phyloP scores from a whole-genome alignment of 2,888 invertebrate species.

The Dugesia japonica region DNA sequence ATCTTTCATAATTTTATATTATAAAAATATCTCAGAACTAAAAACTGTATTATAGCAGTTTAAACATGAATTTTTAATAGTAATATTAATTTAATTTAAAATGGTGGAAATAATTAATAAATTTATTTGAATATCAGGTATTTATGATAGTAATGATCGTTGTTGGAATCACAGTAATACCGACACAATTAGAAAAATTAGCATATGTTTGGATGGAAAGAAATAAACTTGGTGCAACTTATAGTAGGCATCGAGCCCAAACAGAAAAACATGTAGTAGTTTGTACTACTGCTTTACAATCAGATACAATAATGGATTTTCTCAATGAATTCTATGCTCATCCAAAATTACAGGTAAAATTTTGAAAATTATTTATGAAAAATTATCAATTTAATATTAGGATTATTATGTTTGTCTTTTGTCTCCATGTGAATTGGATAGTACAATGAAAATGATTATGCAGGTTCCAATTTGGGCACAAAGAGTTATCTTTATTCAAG shows the following conservation, averaged over 20 bases:
- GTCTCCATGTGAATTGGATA: constrained; percentile 89
- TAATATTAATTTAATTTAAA: too few species aligned
- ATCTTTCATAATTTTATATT: too few species aligned
- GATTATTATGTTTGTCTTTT: too few species aligned
- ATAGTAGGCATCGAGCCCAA: constrained; percentile 72
- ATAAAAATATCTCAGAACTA: too few species aligned
- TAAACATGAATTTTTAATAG: too few species aligned
- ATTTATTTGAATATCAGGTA: too few species aligned
- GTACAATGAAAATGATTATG: constrained; percentile 90
- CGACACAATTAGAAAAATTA: constrained; percentile 72
- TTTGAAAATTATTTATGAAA: too few species aligned
- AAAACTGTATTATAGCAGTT: too few species aligned
- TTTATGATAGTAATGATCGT: constrained; percentile 96
- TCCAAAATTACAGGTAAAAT: too few species aligned
- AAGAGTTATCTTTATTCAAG: constrained; percentile 85
- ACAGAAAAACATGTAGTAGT: constrained; percentile 94
- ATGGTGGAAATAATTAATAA: too few species aligned
- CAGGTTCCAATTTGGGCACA: constrained; percentile 90
- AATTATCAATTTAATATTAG: too few species aligned
- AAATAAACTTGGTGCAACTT: constrained; percentile 85
- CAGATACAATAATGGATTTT: constrained; percentile 95
- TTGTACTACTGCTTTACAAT: constrained; percentile 79
- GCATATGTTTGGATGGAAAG: constrained; percentile 96
- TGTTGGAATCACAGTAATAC: constrained; percentile 65
- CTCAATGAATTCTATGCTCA: constrained; percentile 96